phyloP scores from a whole-genome alignment of 2,113 vertebrate genomes.

The Apteryx owenii region DNA sequence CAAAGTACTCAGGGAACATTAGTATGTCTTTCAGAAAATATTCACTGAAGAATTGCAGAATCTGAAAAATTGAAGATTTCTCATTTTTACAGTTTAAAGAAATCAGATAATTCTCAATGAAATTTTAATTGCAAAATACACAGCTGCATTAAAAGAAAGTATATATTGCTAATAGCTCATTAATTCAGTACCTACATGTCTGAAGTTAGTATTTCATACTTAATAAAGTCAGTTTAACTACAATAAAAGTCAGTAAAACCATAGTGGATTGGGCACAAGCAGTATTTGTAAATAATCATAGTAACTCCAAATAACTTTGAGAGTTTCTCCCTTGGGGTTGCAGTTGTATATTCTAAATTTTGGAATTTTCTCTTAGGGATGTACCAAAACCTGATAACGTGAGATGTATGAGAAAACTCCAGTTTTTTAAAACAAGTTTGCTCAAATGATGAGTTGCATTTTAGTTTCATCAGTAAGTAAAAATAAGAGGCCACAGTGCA shows the following conservation, averaged over 20 bases:
- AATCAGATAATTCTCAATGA: background rate
- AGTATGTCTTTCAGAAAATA: background rate
- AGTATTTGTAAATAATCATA: background rate
- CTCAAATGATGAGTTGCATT: background rate
- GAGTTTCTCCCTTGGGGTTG: background rate
- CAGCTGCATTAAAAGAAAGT: background rate
- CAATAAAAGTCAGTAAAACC: background rate
- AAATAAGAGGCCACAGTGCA: background rate
- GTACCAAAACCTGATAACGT: background rate
- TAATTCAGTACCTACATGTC: background rate
- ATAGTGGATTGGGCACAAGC: background rate
- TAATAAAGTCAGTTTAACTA: background rate
- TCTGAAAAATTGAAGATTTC: background rate
- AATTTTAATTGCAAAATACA: background rate
- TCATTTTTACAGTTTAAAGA: background rate
- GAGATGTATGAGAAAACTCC: background rate
- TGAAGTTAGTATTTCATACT: background rate
- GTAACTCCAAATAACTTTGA: background rate
- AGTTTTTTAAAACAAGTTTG: background rate
- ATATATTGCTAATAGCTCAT: background rate
- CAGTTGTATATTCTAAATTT: background rate
- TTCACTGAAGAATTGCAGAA: background rate
- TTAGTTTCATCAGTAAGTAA: background rate
- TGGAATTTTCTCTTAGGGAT: background rate
- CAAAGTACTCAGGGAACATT: background rate